Conservation (phyloP, 2,888 invertebrate species). For the Abrostola tripartita region DNA sequence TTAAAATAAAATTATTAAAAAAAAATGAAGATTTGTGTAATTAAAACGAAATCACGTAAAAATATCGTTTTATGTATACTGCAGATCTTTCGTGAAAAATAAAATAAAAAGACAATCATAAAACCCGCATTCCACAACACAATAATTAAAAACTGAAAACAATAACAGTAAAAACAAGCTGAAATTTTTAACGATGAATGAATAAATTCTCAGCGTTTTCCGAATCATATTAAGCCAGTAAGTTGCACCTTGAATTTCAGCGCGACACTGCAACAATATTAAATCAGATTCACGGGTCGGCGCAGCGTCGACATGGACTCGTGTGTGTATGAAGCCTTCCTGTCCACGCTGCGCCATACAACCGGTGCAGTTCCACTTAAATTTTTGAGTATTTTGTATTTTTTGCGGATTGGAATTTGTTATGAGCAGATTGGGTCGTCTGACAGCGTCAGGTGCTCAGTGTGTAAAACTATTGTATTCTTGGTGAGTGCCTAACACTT, state of each 20-base stretch:
- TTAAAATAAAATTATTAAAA: no score
- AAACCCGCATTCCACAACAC: background rate
- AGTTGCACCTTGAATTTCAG: conserved; percentile 42
- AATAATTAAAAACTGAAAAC: background rate
- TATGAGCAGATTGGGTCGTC: no score
- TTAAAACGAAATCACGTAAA: no score
- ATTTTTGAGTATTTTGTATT: conserved; percentile 3
- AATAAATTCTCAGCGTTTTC: conserved; percentile 33
- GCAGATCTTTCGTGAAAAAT: background rate
- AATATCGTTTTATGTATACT: no score
- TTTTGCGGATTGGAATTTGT: background rate
- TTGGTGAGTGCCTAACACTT: no score
- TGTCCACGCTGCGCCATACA: conserved; percentile 8
- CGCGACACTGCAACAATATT: conserved; percentile 52
- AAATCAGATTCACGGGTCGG: conserved; percentile 47
- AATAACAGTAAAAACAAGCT: background rate
- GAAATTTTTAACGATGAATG: conserved; percentile 17
- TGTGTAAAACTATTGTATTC: no score
- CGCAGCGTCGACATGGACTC: conserved; percentile 42
- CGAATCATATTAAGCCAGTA: conserved; percentile 51
- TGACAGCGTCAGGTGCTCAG: no score
- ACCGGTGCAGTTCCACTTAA: background rate
- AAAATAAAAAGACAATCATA: background rate
- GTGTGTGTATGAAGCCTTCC: conserved; percentile 59
- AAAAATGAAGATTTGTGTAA: no score